A percentile compares a stretch with the other conserved stretches of the same genome.
phyloP scores from a whole-genome alignment of 2,113 vertebrate genomes.

The Corvus cornix region DNA sequence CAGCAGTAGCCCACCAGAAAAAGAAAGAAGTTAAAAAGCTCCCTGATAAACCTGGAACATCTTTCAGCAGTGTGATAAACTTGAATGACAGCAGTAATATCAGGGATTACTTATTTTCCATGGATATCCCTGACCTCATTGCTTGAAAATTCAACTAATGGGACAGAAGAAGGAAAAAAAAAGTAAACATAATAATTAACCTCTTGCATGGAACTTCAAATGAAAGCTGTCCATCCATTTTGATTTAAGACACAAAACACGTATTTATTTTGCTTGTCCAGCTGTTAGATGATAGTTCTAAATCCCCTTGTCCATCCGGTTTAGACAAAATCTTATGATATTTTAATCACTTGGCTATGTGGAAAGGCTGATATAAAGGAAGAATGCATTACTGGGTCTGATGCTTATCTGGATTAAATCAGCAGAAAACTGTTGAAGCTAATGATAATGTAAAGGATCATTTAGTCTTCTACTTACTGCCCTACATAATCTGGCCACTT shows the following conservation, averaged over 20 bases:
- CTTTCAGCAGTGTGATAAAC: constrained; percentile 38
- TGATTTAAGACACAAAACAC: constrained; percentile 49
- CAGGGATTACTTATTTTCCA: constrained; percentile 46
- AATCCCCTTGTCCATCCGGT: constrained; percentile 63
- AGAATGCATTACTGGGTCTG: constrained; percentile 29
- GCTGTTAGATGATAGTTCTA: constrained; percentile 66
- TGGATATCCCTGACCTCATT: background rate
- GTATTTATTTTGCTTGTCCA: constrained; percentile 76
- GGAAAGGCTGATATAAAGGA: constrained; percentile 17
- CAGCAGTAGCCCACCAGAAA: background rate
- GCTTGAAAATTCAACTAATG: constrained; percentile 59
- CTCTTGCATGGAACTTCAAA: constrained; percentile 54
- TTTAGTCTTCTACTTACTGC: background rate
- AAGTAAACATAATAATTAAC: constrained; percentile 65
- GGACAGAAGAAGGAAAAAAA: constrained; percentile 52
- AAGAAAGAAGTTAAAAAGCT: background rate
- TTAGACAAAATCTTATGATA: constrained; percentile 37
- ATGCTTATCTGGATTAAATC: constrained; percentile 47
- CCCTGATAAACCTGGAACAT: background rate
- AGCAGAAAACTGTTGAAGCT: constrained; percentile 46
- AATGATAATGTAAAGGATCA: constrained; percentile 21
- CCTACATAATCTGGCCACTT: background rate
- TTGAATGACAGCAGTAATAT: constrained; percentile 69
- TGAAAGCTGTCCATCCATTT: constrained; percentile 49
- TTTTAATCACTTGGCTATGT: constrained; percentile 36